Evolutionary conservation across 2,888 invertebrate genomes (phyloP), one percentile per base, ranked within the genome.

Genomic region (Philonicus albiceps): DNA sequence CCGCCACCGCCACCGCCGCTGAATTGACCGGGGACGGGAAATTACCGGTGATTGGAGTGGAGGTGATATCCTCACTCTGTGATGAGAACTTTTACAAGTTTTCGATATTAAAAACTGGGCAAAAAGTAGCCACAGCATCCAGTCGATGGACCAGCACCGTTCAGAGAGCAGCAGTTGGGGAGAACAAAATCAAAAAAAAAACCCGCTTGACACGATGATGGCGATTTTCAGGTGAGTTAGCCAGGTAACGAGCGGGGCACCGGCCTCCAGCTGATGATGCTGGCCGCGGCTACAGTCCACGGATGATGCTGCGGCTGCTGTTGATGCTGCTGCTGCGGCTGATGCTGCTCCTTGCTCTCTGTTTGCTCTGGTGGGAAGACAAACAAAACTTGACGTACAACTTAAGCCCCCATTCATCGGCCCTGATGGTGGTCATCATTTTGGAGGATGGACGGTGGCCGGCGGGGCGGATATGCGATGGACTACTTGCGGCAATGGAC

Each of bases 1-100:
- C 37, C 55, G 19, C 49, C 22, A 53, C 30, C 53, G 30, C 8
- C n/a, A n/a, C 53, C 53, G 64, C 27, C 64, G 64, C 64, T 64
- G 31, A 80, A 49, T 53, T 53, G 34, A 31, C 53, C 37, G 81
- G 64, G 53, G 34, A 81, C 81, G 81, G 81, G 81, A 81, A 81
- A 81, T 64, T 81, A n/a, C 78, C 40, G 22, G 43, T 30, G 78
- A 78, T 78, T 78, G 78, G 49, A 55, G 13, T 30, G 27, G 31
- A 31, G 31, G 22, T 53, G n/a, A 55, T 34, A 55, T 34, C 0
- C 27, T 11, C 64, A 4, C 4, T 19, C 22, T 27, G n/a, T 11
- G 64, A 11, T 37, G 81, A 64, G 81, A 81, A 34, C n/a, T 64
- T 34, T 81, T 55, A 55, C n/a, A 81, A 53, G 19, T 81, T 81